Percentiles rank a stretch among this genome's conserved stretches.
phyloP scores from a whole-genome alignment of 64 coral and sea anemone genomes.

The Astreopora myriophthalma region DNA sequence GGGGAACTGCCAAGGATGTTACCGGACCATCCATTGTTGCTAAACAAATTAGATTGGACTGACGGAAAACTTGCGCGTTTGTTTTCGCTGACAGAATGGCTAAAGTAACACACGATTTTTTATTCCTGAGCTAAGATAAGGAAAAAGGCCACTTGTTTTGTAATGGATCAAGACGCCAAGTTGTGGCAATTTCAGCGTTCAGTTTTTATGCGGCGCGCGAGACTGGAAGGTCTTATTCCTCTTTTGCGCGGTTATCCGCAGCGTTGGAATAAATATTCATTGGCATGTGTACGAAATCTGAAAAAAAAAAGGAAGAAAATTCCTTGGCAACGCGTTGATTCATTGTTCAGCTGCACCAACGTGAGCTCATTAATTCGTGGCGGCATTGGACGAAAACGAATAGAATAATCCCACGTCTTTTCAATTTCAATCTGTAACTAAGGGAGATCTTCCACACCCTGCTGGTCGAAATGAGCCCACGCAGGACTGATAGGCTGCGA shows the following conservation, averaged over 20 bases:
- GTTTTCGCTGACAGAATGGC: not conserved
- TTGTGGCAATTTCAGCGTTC: not conserved
- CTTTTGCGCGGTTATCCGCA: not conserved
- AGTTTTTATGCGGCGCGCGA: not conserved
- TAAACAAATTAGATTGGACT: constrained; percentile 14
- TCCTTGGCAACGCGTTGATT: not conserved
- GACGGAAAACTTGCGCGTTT: constrained; percentile 10
- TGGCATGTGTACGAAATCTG: constrained; percentile 45
- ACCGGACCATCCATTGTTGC: constrained; percentile 7
- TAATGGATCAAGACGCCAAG: not conserved
- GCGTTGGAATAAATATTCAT: constrained; percentile 30
- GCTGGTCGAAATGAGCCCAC: no score
- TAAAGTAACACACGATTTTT: constrained; percentile 8
- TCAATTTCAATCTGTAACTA: constrained; percentile 49
- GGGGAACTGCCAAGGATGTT: not conserved
- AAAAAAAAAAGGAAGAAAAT: not conserved
- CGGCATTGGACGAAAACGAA: constrained; percentile 24
- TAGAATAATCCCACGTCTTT: constrained; percentile 3
- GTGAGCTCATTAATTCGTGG: not conserved
- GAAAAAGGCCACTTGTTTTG: constrained; percentile 5
- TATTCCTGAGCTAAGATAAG: not conserved
- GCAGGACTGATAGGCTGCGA: no score
- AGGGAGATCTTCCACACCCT: not conserved
- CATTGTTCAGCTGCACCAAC: constrained; percentile 31
- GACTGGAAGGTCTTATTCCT: not conserved